These are phyloP conservation scores for Limnothrissa miodon DNA, from an alignment of 2,113 vertebrate genomes.

Conservation along the genomic window DNA sequence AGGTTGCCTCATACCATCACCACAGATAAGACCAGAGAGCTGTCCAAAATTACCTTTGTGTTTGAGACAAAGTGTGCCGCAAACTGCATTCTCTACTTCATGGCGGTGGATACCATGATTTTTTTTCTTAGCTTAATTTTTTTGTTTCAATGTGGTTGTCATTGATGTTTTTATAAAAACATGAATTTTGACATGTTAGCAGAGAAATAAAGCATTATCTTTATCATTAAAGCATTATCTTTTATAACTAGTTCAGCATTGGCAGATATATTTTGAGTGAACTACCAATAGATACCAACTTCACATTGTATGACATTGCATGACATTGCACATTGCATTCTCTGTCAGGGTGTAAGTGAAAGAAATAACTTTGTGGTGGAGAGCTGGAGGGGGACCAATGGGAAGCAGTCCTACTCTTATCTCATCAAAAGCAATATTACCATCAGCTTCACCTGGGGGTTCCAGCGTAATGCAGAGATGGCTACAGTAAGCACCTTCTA, in stretches of 20 bases:
- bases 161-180: neutral
- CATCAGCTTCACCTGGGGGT: slow-evolving; percentile 89
- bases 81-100: slow-evolving; percentile 84
- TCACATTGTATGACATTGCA: neutral
- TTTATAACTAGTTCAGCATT: too few species aligned
- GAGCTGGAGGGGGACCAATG: slow-evolving; percentile 79
- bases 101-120: slow-evolving; percentile 73
- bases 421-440: slow-evolving; percentile 79
- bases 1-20: slow-evolving; percentile 72
- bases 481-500: slow-evolving; percentile 67
- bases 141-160: neutral
- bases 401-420: slow-evolving; percentile 90
- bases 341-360: slow-evolving; percentile 76
- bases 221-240: too few species aligned
- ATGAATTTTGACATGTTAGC: too few species aligned
- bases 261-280: neutral
- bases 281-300: too few species aligned
- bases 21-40: slow-evolving; percentile 75
- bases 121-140: neutral
- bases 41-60: slow-evolving; percentile 86
- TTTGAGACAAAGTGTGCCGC: slow-evolving; percentile 85
- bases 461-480: slow-evolving; percentile 76
- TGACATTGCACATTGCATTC: slow-evolving; percentile 13
- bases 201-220: too few species aligned
- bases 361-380: slow-evolving; percentile 80